Conservation (phyloP, 92 coral and sea anemone genomes). For the Siderastrea radians region DNA sequence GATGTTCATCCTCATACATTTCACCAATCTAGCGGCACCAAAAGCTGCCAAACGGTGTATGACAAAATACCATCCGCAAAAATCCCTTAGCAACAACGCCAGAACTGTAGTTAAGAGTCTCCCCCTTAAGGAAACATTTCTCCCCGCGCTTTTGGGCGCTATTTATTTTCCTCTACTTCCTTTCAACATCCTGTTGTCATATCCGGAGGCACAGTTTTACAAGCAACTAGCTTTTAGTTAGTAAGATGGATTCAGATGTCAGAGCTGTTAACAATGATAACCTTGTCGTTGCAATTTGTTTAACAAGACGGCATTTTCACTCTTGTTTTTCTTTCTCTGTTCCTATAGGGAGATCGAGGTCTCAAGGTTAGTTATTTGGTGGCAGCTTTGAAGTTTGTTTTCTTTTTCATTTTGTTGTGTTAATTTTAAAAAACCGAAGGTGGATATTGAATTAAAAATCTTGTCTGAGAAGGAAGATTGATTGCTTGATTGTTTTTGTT, state of each 20-base stretch:
- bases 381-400: not conserved
- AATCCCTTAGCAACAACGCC: too few species aligned
- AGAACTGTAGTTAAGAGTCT: too few species aligned
- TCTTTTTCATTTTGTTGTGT: not conserved
- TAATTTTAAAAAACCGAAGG: not conserved
- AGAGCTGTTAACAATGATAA: not conserved
- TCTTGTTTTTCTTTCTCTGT: not conserved
- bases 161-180: not conserved
- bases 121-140: too few species aligned
- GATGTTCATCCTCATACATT: too few species aligned
- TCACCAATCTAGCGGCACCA: too few species aligned
- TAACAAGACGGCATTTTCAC: not conserved
- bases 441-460: not conserved
- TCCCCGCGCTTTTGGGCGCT: not conserved
- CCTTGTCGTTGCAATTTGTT: not conserved
- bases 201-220: too few species aligned
- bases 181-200: not conserved
- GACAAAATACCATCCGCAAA: too few species aligned
- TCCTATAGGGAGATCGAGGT: slow-evolving; percentile 33
- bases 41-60: too few species aligned
- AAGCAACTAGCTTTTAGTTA: too few species aligned
- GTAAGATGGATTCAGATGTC: not conserved
- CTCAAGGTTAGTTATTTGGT: slow-evolving; percentile 10
- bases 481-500: too few species aligned
- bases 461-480: not conserved